Evolutionary conservation across 2,888 invertebrate species (phyloP), one percentile per base, ranked within the genome.

Genomic region (Octodonta nipae): DNA sequence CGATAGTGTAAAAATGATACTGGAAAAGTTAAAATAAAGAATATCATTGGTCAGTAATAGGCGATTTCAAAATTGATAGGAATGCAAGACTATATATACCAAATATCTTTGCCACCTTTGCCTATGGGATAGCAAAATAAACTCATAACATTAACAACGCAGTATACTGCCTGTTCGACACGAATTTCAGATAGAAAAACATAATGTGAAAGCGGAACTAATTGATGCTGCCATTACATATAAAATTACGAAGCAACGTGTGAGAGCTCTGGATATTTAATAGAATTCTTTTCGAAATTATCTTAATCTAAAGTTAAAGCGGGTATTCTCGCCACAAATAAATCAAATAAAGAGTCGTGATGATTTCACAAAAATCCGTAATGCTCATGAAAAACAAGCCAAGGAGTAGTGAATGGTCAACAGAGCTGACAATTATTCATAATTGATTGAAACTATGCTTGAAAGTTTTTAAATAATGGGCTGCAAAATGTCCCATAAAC

Each of bases 1-100:
- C 20, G 20, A 20, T 20, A 20, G 20, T 20, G 20, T 20, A n/a
- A 20, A 20, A 20, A 20, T 20, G 20, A n/a, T 20, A 20, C 20
- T 6, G 20, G 20, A 20, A 20, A 20, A 20, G n/a, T 20, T 20
- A 20, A 20, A 20, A 20, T 20, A 20, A 7, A 20, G 7, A 20
- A 20, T 20, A 20, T n/a, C 6, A 20, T n/a, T 20, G 20, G n/a
- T 20, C 7, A 20, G 20, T n/a, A 7, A 20, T 20, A 20, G 20
- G n/a, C n/a, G 20, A 20, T 20, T 20, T 20, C 20, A 20, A 20
- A n/a, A n/a, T 20, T 20, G 20, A 20, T 20, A 7, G 20, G 20
- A 20, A 20, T 20, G 20, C 20, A 20, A 7, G 20, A n/a, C 20
- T 20, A n/a, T n/a, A n/a, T 20, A 20, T 20, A 20, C 20, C n/a